Evolutionary conservation across 2,113 vertebrate species (phyloP), one percentile per base, ranked within the genome.

Genomic region (Rhodinocichla rosea): DNA sequence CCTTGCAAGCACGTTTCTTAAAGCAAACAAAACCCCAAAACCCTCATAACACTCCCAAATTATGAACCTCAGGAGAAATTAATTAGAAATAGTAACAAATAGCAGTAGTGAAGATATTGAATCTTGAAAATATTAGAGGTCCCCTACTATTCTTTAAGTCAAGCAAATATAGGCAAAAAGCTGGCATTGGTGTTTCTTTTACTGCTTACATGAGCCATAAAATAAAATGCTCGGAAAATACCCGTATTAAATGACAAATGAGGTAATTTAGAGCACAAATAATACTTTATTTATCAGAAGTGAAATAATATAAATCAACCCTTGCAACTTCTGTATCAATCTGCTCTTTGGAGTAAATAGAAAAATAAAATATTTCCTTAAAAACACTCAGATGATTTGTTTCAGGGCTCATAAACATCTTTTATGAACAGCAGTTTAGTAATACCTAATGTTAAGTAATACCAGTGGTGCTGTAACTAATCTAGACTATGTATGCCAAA

Each of bases 361-460:
- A 73, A 92, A 90, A 93, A 91, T 73, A 92, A 94, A 93, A 74
- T 92, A 94, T 70, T 92, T 81, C 64, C 68, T 67, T 90, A 55
- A 90, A 95, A 91, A 50, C 15, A 40, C 45, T 80, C 55, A 77
- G 71, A 92, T 75, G 1, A 74, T 75, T 95, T 86, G 39, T 80
- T 86, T 88, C 47, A 63, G 35, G 47, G 35, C 14, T 93, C 68
- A 83, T 89, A 96, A 95, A 95, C 18, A 49, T 52, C n/a, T 94
- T 89, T 83, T 90, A 86, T 42, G 44, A 94, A 26, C 27, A 80
- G 45, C 32, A 83, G 35, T 83, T 70, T 81, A 64, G 37, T 74
- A 77, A 80, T 35, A 89, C 33, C 63, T 59, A 55, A 77, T 42
- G 27, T 80, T 93, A 93, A 90, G 45, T 73, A 88, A 83, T 44